Conservation (phyloP, 2,797 vertebrate genomes). For the Esox lucius region DNA sequence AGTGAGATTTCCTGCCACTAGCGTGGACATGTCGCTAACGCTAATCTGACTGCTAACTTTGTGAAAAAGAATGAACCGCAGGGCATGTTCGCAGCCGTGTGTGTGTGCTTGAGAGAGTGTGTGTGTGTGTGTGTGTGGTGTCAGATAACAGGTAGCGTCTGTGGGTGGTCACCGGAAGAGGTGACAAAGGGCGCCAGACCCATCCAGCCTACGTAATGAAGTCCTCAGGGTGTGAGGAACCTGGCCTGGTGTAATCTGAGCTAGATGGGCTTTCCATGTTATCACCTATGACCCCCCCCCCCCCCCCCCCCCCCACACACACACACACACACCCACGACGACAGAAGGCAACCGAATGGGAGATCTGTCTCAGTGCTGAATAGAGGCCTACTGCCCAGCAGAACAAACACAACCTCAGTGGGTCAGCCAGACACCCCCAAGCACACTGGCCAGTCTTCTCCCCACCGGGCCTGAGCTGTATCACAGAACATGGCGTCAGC, state of each 20-base stretch:
- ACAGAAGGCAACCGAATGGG: constrained; percentile 5
- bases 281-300: not conserved
- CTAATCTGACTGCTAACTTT: not conserved
- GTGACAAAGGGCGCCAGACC: constrained; percentile 8
- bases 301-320: not conserved
- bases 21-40: not conserved
- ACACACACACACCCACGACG: not conserved
- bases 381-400: constrained; percentile 7
- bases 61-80: not conserved
- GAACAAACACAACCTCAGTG: constrained; percentile 9
- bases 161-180: not conserved
- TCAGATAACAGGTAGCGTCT: not conserved
- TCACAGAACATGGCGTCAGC: not conserved
- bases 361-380: constrained; percentile 4
- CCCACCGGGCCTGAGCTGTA: constrained; percentile 7
- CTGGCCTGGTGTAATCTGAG: not conserved
- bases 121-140: not conserved
- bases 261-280: not conserved
- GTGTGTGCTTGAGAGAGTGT: too few relatives aligned
- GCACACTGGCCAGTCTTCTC: not conserved
- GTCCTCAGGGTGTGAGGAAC: not conserved
- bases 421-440: constrained; percentile 2
- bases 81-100: not conserved
- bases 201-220: not conserved
- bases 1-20: not conserved